Base-by-base conservation (phyloP, 2,797 vertebrate species). In the Enteromius viviparus region DNA sequence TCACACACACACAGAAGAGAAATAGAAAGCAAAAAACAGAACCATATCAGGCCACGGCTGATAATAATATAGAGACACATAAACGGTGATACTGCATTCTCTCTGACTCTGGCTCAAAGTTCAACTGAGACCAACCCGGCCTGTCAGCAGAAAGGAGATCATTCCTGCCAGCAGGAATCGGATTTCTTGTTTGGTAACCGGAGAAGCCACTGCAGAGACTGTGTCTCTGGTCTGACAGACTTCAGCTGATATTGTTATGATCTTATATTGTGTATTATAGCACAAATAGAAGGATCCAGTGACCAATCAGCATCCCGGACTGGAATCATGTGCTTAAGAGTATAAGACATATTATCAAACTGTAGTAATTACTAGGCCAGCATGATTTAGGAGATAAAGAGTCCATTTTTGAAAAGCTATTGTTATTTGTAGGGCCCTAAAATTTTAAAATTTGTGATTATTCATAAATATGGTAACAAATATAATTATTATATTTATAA, bases 171-270 rank as follows among this genome's bases (percentile, higher is more conserved):
- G 32, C 21, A 53, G 29, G 58, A 47, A 53, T 75, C 45, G 1
- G 2, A 49, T 81, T 21, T 64, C 80, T 64, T 26, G 70, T 81
- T 64, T 75, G n/a, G 80, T 40, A 62, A 75, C 26, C 21, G 70
- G 58, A 75, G 45, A 71, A 60, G 51, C 17, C 49, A 12, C 40
- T n/a, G 68, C 40, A 26, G 40, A 70, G 15, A 21, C 3, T 4
- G n/a, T 29, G 21, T 42, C 21, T 42, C 42, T 79, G 7, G 26
- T 55, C 45, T 42, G 47, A 49, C 12, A 40, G 49, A 53, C 47
- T 53, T 12, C 10, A 76, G 55, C 29, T 14, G 71, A 7, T 37
- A 53, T 53, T 37, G 37, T 37, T 37, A 37, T 37, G 37, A 37
- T 37, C 37, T 37, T 74, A 37, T 7, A 55, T 37, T 55, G 51